Base-by-base conservation (phyloP, 1,140 invertebrate genomes). In the Drosophila aff. region DNA sequence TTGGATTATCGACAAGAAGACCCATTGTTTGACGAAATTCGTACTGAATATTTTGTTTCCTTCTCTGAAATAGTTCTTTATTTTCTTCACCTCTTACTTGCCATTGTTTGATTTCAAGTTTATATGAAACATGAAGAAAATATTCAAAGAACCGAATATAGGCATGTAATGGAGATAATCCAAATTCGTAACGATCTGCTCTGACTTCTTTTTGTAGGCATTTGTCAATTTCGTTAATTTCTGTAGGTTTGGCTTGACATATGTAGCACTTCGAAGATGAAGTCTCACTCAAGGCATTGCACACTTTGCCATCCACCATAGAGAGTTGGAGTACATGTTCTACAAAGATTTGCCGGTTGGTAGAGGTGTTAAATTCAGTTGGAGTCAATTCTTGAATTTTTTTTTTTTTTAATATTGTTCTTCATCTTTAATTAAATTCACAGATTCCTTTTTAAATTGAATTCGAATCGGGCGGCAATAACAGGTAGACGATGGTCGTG, bases 91-190 rank as follows among this genome's bases (percentile, higher is more conserved):
- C 46, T 49, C 58, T 50, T 60, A 61, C 43, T 68, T 61, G 58
- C 46, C 65, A 62, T 31, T 68, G 44, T 23, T 18, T 36, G 11
- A 69, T 53, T 69, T 69, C 60, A 23, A 63, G 60, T 53, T 26
- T 52, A 71, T 71, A 55, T 26, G 47, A 71, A 46, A 64, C 59
- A 13, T 64, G 49, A 71, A 47, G n/a, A 44, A 69, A 63, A 69
- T 69, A 69, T 63, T 69, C 49, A 63, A 69, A 69, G 38, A 69
- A 69, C 7, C 59, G 28, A 62, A 62, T 69, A n/a, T 63, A 69
- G 1, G 28, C 58, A 62, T 69, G 57, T 69, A 69, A 69, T 46
- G 38, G 59, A 50, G 55, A 41, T 33, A 61, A 43, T 50, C 44
- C 33, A 52, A 61, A 61, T 49, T 68, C 15, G 36, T 44, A 58